Evolutionary conservation across 2,797 vertebrate genomes (phyloP).

Genomic region (Microchirus variegatus): DNA sequence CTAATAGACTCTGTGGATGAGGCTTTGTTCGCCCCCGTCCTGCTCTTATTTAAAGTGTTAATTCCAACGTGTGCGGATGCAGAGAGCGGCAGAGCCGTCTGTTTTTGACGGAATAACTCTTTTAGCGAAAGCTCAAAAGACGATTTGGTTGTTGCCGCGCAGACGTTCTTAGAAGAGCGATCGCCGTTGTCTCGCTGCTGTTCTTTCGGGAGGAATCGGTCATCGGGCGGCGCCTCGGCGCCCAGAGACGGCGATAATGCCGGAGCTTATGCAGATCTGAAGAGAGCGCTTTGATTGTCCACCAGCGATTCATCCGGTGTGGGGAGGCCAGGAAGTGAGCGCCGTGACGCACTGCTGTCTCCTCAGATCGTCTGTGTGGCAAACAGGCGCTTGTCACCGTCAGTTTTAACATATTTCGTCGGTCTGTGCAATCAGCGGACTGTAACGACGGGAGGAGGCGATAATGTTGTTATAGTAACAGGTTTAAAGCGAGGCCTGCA

Average conservation of each 20-base stretch:
- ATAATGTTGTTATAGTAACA: conserved; percentile 40
- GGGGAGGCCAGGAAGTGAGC: conserved; percentile 24
- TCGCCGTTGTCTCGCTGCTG: conserved; percentile 13
- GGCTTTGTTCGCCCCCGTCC: too few relatives aligned
- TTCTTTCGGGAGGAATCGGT: conserved; percentile 15
- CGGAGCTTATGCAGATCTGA: conserved; percentile 52
- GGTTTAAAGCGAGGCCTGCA: conserved; percentile 34
- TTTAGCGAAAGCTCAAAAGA: too few relatives aligned
- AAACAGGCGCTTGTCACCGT: conserved; percentile 53
- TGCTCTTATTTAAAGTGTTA: too few relatives aligned
- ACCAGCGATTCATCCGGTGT: conserved; percentile 29
- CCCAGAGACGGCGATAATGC: conserved; percentile 25
- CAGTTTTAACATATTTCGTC: conserved; percentile 37
- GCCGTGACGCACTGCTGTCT: conserved; percentile 45
- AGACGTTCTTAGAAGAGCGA: conserved; percentile 4
- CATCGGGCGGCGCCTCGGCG: conserved; percentile 2
- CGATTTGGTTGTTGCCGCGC: not conserved
- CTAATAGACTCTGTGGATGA: too few relatives aligned
- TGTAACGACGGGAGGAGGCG: conserved; percentile 41
- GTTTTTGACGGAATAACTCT: too few relatives aligned
- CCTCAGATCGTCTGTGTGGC: conserved; percentile 52
- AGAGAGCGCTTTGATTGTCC: conserved; percentile 21
- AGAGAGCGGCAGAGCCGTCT: too few relatives aligned
- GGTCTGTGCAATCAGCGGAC: conserved; percentile 41
- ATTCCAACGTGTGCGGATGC: too few relatives aligned